Evolutionary conservation across 2,797 vertebrate genomes (phyloP).

Genomic region (Erethizon dorsatum): DNA sequence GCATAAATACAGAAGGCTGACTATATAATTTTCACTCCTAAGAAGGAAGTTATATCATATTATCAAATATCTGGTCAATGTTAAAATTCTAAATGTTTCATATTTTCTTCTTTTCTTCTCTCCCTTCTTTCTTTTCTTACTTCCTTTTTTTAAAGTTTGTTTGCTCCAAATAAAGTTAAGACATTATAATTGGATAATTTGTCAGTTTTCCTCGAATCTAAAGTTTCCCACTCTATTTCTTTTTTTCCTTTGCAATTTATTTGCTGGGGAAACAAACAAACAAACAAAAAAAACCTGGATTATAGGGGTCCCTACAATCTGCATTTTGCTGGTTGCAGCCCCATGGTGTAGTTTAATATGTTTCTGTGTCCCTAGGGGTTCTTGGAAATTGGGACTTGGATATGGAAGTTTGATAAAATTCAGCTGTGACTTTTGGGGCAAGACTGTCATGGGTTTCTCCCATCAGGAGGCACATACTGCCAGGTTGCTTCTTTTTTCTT

Average conservation of each 20-base stretch:
- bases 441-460: neutral
- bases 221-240: neutral
- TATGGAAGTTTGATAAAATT: neutral
- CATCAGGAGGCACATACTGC: neutral
- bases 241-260: neutral
- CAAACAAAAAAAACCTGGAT: neutral
- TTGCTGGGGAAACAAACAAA: neutral
- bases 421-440: neutral
- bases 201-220: neutral
- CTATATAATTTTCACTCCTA: neutral
- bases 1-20: neutral
- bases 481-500: neutral
- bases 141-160: neutral
- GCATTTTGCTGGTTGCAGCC: neutral
- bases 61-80: neutral
- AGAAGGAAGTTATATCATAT: constrained; percentile 7
- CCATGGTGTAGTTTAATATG: no score
- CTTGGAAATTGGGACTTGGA: neutral
- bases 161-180: neutral
- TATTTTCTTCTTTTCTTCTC: neutral
- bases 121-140: neutral
- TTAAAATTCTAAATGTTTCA: neutral
- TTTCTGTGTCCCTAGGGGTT: neutral
- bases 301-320: neutral
- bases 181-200: neutral